phyloP scores from a whole-genome alignment of 1,140 invertebrate genomes.

The Diachasmimorpha longicaudata region DNA sequence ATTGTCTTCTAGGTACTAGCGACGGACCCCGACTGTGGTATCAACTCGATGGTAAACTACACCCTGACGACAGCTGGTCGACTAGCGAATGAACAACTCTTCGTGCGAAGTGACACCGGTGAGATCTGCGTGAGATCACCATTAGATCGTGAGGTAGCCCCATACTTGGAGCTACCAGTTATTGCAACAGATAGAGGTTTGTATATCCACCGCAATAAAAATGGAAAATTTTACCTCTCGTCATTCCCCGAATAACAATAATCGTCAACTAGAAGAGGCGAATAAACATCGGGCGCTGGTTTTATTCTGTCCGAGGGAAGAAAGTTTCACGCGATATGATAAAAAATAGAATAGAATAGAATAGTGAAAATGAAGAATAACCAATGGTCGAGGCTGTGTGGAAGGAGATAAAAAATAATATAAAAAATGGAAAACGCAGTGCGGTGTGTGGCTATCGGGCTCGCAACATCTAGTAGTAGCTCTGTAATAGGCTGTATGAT shows the following conservation, averaged over 20 bases:
- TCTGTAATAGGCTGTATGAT: slow-evolving; percentile 58
- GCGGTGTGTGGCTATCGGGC: slow-evolving; percentile 43
- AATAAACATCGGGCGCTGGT: too few relatives aligned
- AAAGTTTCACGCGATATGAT: background rate
- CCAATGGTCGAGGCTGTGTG: background rate
- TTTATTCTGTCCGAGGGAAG: too few relatives aligned
- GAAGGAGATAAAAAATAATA: slow-evolving; percentile 3
- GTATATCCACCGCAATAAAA: slow-evolving; percentile 34
- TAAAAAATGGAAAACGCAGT: slow-evolving; percentile 24
- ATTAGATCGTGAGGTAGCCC: slow-evolving; percentile 86
- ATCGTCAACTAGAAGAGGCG: too few relatives aligned
- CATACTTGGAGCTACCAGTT: slow-evolving; percentile 89
- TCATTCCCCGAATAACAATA: background rate
- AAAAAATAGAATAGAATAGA: too few relatives aligned
- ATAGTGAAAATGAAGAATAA: slow-evolving; percentile 13
- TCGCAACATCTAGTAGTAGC: slow-evolving; percentile 49
- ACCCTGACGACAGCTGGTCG: slow-evolving; percentile 77
- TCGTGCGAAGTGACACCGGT: slow-evolving; percentile 81
- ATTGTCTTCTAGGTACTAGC: slow-evolving; percentile 81
- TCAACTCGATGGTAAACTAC: slow-evolving; percentile 94
- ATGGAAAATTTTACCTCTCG: background rate
- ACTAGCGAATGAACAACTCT: slow-evolving; percentile 74
- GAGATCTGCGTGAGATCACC: slow-evolving; percentile 85
- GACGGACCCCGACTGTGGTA: slow-evolving; percentile 91
- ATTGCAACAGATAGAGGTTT: slow-evolving; percentile 93